A percentile compares a stretch with the other conserved stretches of the same genome.
phyloP scores from a whole-genome alignment of 2,113 vertebrate species.

The Heteronetta atricapilla region DNA sequence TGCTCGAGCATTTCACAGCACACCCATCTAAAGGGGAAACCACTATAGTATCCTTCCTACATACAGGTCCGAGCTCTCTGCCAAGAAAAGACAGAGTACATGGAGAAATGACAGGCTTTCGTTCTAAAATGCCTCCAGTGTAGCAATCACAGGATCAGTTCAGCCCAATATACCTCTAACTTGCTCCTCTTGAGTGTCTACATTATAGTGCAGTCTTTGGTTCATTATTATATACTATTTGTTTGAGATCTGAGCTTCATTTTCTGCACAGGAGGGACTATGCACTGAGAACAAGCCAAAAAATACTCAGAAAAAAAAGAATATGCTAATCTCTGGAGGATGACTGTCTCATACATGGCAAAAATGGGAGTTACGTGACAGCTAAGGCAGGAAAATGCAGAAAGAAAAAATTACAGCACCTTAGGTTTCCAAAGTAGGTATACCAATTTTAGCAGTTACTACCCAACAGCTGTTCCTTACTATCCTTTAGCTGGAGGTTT shows the following conservation, averaged over 20 bases:
- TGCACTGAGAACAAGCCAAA: neutral
- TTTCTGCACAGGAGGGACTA: neutral
- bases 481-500: neutral
- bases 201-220: neutral
- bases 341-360: neutral
- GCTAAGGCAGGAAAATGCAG: neutral
- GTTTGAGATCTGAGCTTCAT: neutral
- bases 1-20: neutral
- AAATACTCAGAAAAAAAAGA: neutral
- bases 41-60: fast-evolving
- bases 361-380: neutral
- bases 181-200: neutral
- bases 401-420: neutral
- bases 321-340: neutral
- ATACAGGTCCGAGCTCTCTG: neutral
- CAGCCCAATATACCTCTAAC: neutral
- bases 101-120: neutral
- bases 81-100: neutral
- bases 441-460: neutral
- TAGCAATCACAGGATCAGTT: neutral
- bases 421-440: neutral
- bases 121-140: neutral
- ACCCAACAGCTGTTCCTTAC: neutral
- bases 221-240: neutral
- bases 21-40: fast-evolving